phyloP scores from a whole-genome alignment of 2,797 vertebrate genomes.

The Novumbra hubbsi region DNA sequence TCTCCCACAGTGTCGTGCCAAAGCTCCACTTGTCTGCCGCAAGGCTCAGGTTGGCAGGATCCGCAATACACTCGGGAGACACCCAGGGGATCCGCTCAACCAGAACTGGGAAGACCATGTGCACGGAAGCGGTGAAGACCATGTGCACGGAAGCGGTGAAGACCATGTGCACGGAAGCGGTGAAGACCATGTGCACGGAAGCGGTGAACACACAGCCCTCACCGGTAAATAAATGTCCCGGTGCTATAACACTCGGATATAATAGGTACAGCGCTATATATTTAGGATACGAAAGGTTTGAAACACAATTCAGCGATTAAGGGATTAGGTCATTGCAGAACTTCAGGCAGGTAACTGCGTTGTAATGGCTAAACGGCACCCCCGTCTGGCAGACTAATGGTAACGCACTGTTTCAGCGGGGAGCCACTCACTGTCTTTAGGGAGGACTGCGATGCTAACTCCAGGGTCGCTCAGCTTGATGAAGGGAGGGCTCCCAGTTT shows the following conservation, averaged over 20 bases:
- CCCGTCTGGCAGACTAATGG: conserved; percentile 20
- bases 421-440: conserved; percentile 87
- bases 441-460: conserved; percentile 88
- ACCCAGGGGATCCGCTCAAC: conserved; percentile 97
- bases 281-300: not conserved
- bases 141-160: conserved; percentile 2
- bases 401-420: not conserved
- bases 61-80: conserved; percentile 89
- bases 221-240: not conserved
- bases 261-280: not conserved
- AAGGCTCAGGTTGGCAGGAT: conserved; percentile 80
- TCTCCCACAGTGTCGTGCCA: conserved; percentile 96
- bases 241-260: not conserved
- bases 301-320: not conserved
- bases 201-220: not conserved
- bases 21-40: conserved; percentile 95
- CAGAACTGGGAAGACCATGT: conserved; percentile 76
- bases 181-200: conserved; percentile 9
- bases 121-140: conserved; percentile 14
- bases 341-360: not conserved
- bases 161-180: not conserved
- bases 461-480: conserved; percentile 96
- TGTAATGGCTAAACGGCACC: conserved; percentile 9
- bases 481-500: conserved; percentile 88
- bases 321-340: not conserved